Base-by-base conservation (phyloP, 2,797 vertebrate genomes). In the Rhincodon typus region DNA sequence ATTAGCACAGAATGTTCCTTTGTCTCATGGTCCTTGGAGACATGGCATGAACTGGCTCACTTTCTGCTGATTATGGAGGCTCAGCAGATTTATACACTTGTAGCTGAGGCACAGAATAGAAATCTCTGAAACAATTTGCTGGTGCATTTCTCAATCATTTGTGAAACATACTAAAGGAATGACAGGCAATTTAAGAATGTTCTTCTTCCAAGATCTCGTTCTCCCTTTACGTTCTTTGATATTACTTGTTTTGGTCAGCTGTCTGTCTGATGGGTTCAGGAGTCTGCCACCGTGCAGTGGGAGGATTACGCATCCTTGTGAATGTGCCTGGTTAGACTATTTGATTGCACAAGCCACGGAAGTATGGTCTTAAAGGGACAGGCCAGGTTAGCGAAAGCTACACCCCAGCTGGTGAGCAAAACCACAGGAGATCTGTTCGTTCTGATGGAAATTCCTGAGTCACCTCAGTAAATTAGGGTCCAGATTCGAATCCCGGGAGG, bases 1-100 rank as follows among this genome's bases (percentile, higher is more conserved):
- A 84, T 84, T 84, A 84, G 82, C 82, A 84, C 82, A 84, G 82
- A 84, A 84, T 84, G 82, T 84, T 46, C 82, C 21, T 84, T 84
- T 84, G 82, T 84, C 42, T 46, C 82, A 25, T 25, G 42, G 82
- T 46, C 82, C 82, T 84, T 84, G 82, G 82, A 84, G 46, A 46
- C 82, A 6, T 7, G 82, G 42, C 42, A 84, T 46, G 21, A 42
- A 46, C 42, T 84, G 82, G 82, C 42, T 84, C 21, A 25, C 21
- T 46, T 6, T 84, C 82, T 46, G 42, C 38, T 21, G 82, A 46
- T 84, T 84, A 46, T 84, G 82, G 82, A 84, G 82, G 38, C 19
- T 25, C 42, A 84, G 82, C 82, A 84, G 82, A 84, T 84, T 84
- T 46, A 46, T 84, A 46, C 82, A 5, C 38, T 46, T 23, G 10